Conservation (phyloP, 2,113 vertebrate species). For the Malaclemys terrapin region DNA sequence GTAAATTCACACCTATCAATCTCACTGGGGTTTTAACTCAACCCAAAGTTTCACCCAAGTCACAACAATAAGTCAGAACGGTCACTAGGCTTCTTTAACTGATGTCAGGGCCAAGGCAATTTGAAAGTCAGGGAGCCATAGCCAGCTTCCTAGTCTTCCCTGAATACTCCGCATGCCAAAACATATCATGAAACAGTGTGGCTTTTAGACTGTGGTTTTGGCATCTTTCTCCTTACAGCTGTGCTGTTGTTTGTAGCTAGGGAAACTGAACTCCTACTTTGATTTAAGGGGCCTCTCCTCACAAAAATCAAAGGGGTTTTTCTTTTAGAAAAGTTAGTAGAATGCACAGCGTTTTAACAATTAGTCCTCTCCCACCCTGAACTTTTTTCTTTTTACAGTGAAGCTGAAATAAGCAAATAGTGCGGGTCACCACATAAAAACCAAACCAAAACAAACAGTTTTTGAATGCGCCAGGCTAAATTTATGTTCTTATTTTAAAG, state of each 20-base stretch:
- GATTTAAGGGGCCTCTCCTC: not conserved
- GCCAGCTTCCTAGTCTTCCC: not conserved
- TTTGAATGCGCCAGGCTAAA: not conserved
- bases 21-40: not conserved
- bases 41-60: not conserved
- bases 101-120: not conserved
- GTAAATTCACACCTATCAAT: not conserved
- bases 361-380: not conserved
- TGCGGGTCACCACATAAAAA: not conserved
- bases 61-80: not conserved
- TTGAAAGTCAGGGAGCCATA: not conserved
- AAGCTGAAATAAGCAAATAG: not conserved
- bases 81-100: not conserved
- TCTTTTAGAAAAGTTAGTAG: not conserved
- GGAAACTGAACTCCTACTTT: not conserved
- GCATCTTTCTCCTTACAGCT: not conserved
- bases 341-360: not conserved
- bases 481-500: not conserved
- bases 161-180: accelerated
- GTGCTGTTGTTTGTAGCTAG: not conserved
- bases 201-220: constrained; percentile 8
- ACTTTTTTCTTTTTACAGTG: not conserved
- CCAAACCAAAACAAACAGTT: not conserved
- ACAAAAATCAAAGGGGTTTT: not conserved
- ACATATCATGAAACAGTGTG: not conserved